A percentile compares a stretch with the other conserved stretches of the same genome.
Conservation (phyloP, 2,113 vertebrate species). For the Petromus typicus region DNA sequence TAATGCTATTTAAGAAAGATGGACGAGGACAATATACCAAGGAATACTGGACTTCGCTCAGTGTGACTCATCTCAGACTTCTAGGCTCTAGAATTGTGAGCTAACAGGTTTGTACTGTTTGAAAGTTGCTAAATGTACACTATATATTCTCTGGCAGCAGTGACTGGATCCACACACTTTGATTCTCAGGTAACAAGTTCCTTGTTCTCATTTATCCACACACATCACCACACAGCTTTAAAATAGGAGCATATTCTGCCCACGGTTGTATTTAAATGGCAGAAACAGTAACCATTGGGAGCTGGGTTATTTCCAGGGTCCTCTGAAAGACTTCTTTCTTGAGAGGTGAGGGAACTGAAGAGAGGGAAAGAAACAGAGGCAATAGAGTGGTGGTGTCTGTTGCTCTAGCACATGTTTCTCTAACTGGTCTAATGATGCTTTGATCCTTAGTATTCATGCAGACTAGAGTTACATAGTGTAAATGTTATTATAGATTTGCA, state of each 20-base stretch:
- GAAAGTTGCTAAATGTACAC: background rate
- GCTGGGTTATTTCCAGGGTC: background rate
- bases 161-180: background rate
- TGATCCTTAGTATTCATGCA: background rate
- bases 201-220: background rate
- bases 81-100: background rate
- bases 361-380: background rate
- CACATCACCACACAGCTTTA: background rate
- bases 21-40: background rate
- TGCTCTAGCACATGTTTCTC: background rate
- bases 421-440: background rate
- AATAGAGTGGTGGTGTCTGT: too few species aligned
- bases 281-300: background rate
- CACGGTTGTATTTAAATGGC: background rate
- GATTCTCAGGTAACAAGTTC: background rate
- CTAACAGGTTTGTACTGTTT: background rate
- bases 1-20: background rate
- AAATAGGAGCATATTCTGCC: background rate
- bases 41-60: background rate
- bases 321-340: constrained; percentile 11
- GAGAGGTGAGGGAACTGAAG: background rate
- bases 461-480: background rate
- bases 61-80: background rate
- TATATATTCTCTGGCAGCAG: background rate
- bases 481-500: background rate